Evolutionary conservation across 1,140 invertebrate genomes (phyloP), one percentile per base, ranked within the genome.

Genomic region (Tetranychus urticae): DNA sequence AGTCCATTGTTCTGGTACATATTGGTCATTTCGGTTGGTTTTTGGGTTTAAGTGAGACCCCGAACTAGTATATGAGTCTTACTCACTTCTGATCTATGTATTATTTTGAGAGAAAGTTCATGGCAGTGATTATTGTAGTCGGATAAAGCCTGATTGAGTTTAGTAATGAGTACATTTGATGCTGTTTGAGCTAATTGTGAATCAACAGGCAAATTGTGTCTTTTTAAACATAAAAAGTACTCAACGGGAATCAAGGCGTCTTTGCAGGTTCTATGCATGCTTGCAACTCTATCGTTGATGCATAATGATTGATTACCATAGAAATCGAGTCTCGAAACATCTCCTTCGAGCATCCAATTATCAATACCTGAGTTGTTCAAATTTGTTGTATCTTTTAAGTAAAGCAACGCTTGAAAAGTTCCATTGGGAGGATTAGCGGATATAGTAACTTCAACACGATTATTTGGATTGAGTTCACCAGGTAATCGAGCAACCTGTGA

Each of bases 181-280:
- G 42, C 58, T 46, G 7, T n/a, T 14, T 50, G 45, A 31, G 14
- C 42, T 33, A 12, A 45, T 59, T 14, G 7, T 5, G n/a, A 12
- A 34, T 34, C 13, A 10, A 8, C 35, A 14, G 13, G 14, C 1
- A 34, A 36, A 14, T 33, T 23, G 2, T 8, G 12, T 47, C 35
- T 47, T 23, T 50, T 31, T 6, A 12, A 33, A 56, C 63, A 64
- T 31, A 61, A 47, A 36, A 60, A 64, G 35, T 48, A 64, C 7
- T 35, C 46, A 6, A 58, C 47, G 0, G 57, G 57, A 39, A 64
- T 64, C 14, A 62, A 39, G 23, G 63, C 60, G 14, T 52, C n/a
- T n/a, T n/a, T n/a, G n/a, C n/a, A n/a, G n/a, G n/a, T n/a, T n/a
- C n/a, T n/a, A n/a, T n/a, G n/a, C n/a, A n/a, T n/a, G n/a, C n/a